These are phyloP conservation scores for Danaus plexippus DNA, from an alignment of 1,140 invertebrate species.

Conservation along the genomic window DNA sequence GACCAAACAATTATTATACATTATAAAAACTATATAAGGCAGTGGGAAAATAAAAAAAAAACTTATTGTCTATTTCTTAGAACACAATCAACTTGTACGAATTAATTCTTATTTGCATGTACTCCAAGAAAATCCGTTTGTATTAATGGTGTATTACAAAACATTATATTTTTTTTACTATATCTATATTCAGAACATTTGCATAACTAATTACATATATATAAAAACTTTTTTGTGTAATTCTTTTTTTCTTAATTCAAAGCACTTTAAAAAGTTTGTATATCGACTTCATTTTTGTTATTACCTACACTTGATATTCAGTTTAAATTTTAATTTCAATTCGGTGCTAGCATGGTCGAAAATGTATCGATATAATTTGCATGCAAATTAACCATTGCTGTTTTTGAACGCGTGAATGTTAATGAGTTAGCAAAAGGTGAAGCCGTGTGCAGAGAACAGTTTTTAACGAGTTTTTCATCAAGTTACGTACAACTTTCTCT, in stretches of 20 bases:
- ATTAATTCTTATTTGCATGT: no score
- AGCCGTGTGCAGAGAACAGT: conserved; percentile 10
- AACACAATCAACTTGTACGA: conserved; percentile 21
- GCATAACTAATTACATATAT: no score
- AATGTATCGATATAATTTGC: background rate
- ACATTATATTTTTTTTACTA: no score
- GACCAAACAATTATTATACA: no score
- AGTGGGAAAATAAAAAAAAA: conserved; percentile 16
- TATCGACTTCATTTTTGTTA: background rate
- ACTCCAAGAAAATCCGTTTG: no score
- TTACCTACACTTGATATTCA: conserved; percentile 1
- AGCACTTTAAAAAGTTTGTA: no score
- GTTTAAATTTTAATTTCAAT: conserved; percentile 3
- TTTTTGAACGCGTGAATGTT: background rate
- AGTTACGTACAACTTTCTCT: conserved; percentile 27
- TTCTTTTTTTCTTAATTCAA: no score
- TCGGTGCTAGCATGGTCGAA: background rate
- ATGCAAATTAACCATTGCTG: conserved; percentile 7
- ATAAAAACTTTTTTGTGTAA: background rate
- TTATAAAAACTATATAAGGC: conserved; percentile 6
- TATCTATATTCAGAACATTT: no score
- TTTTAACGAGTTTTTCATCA: conserved; percentile 22
- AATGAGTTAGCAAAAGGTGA: background rate
- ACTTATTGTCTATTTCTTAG: conserved; percentile 22
- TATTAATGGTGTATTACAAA: no score